These are phyloP conservation scores for Mechanitis messenoides DNA, from an alignment of 2,888 invertebrate species.

Conservation along the genomic window DNA sequence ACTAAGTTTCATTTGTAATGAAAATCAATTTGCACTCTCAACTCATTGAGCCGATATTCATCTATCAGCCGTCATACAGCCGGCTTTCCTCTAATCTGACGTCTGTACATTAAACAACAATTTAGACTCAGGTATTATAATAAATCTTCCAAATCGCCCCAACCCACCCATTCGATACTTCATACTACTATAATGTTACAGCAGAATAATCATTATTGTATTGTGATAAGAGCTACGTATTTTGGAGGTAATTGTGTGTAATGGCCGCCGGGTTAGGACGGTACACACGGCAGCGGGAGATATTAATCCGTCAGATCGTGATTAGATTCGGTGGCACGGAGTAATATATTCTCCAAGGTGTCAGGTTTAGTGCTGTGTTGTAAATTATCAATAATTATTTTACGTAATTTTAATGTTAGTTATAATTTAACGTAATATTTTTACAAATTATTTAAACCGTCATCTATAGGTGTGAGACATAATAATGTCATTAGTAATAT, in stretches of 20 bases:
- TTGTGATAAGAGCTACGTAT: conserved; percentile 30
- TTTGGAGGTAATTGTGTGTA: conserved; percentile 42
- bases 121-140: conserved; percentile 67
- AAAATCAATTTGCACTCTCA: conserved; percentile 40
- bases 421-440: not conserved
- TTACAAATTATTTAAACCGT: too few relatives aligned
- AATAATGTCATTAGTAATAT: too few relatives aligned
- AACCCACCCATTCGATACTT: conserved; percentile 48
- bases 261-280: conserved; percentile 55
- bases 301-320: conserved; percentile 74
- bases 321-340: conserved; percentile 74
- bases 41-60: conserved; percentile 28
- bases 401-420: not conserved
- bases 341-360: conserved; percentile 71
- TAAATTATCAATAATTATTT: conserved; percentile 19
- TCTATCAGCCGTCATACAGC: conserved; percentile 32
- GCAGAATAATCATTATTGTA: conserved; percentile 16
- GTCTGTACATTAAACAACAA: conserved; percentile 62
- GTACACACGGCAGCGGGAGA: conserved; percentile 58
- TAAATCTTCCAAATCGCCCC: conserved; percentile 63
- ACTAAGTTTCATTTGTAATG: conserved; percentile 8
- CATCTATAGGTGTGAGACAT: too few relatives aligned
- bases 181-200: conserved; percentile 6
- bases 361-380: conserved; percentile 38
- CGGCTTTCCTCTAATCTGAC: conserved; percentile 46